Conservation (phyloP, 23 tunicate species). For the Aplidium turbinatum region DNA sequence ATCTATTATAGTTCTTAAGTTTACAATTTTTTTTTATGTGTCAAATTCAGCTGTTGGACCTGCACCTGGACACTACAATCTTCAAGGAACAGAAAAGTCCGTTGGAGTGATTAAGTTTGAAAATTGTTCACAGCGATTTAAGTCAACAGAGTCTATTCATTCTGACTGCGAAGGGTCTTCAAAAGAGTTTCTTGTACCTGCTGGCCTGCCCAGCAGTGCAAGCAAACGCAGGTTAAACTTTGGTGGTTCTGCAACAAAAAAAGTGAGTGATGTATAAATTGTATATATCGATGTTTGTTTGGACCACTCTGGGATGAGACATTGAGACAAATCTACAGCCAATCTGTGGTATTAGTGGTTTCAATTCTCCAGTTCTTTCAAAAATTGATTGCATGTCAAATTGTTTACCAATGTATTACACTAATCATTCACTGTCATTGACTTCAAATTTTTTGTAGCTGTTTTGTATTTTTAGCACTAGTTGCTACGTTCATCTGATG, state of each 20-base stretch:
- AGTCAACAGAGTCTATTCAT: not conserved
- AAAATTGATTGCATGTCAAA: not conserved
- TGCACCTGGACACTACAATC: constrained; percentile 68
- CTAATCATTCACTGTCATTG: too few species aligned
- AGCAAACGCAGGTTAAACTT: constrained; percentile 51
- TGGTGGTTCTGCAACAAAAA: constrained; percentile 13
- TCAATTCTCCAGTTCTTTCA: not conserved
- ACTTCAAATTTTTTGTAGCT: too few species aligned
- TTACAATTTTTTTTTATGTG: not conserved
- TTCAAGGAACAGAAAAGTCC: constrained; percentile 14
- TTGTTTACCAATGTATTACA: too few species aligned
- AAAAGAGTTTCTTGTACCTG: constrained; percentile 33
- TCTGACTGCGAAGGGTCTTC: constrained; percentile 16
- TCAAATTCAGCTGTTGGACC: constrained; percentile 56
- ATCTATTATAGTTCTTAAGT: too few species aligned
- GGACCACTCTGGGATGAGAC: too few species aligned
- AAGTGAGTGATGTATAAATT: constrained; percentile 13
- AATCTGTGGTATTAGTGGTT: too few species aligned
- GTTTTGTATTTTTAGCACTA: too few species aligned
- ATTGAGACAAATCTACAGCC: too few species aligned
- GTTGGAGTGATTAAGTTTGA: constrained; percentile 63
- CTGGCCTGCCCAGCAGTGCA: not conserved
- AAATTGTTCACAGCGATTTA: constrained; percentile 64
- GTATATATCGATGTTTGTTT: not conserved
- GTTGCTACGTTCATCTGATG: too few species aligned